Base-by-base conservation (phyloP, 2,888 invertebrate genomes). In the Cerastis leucographa region DNA sequence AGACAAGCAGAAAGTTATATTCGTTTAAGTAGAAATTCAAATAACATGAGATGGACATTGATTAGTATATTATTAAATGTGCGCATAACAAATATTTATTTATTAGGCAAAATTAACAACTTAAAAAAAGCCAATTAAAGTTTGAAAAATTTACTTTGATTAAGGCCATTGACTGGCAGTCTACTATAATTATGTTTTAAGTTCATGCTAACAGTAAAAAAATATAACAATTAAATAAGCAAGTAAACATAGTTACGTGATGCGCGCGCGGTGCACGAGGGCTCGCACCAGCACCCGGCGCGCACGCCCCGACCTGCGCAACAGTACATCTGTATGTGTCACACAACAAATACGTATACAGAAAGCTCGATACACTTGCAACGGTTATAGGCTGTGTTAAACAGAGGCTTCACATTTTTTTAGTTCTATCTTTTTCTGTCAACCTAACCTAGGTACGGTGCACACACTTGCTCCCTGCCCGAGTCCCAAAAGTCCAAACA, bases 261-360 rank as follows among this genome's bases (percentile, higher is more conserved):
- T 29, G 54, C 0, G 49, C 8, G 70, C 64, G 64, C 70, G 68
- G 6, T 76, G 80, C 46, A 81, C 82, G 19, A 65, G 44, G 11
- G 82, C 82, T 0, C 62, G 76, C 51, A 68, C 68, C 56, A 1
- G n/a, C 49, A 56, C 22, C n/a, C 2, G 1, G 8, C 14, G 80
- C 44, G 29, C 66, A 51, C 61, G 78, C 56, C 44, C 22, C 12
- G 71, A 14, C 46, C 78, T 72, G 59, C 3, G 12, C 9, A 11
- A n/a, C 22, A 49, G 9, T 1, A 42, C 19, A 25, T 3, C 51
- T 22, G 8, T 22, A 51, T 3, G 22, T 22, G 9, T 9, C 3
- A 51, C 49, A 49, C 49, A 46, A 35, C 35, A 35, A 2, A 5
- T 46, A 9, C 49, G 8, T 9, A 22, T 3, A 19, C 49, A n/a